Percentiles rank a stretch among this genome's conserved stretches.
phyloP scores from a whole-genome alignment of 92 coral and sea anemone species.

The Palythoa grandis region DNA sequence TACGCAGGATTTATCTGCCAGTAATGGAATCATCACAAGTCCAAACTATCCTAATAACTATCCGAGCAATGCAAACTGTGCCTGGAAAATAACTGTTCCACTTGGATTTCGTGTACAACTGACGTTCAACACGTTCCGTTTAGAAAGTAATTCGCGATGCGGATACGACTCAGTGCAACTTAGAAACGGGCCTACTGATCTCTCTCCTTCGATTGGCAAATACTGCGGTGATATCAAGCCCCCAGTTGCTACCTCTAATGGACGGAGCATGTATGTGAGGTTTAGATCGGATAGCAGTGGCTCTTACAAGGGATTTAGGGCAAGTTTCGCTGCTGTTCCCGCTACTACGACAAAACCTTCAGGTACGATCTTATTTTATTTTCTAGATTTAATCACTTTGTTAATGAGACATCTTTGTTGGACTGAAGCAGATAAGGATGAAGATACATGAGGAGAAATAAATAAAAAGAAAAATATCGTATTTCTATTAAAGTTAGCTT shows the following conservation, averaged over 20 bases:
- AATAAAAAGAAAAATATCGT: background rate
- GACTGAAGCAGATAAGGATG: no score
- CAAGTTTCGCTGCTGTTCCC: background rate
- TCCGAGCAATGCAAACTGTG: conserved; percentile 22
- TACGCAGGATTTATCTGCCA: background rate
- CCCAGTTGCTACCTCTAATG: background rate
- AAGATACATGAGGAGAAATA: no score
- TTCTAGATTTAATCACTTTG: no score
- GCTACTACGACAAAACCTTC: background rate
- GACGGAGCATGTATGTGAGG: background rate
- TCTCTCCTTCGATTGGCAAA: background rate
- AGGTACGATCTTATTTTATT: background rate
- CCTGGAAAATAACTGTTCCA: conserved; percentile 43
- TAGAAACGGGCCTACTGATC: background rate
- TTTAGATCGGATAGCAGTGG: background rate
- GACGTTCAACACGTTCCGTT: conserved; percentile 30
- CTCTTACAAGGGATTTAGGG: background rate
- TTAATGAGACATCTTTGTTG: no score
- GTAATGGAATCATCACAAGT: background rate
- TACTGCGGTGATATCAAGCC: background rate
- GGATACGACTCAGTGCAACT: conserved; percentile 43
- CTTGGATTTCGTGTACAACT: conserved; percentile 31
- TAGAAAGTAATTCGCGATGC: conserved; percentile 46
- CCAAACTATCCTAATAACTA: conserved; percentile 46
- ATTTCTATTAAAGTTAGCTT: conserved; percentile 3